Evolutionary conservation across 2,888 invertebrate species (phyloP).

Genomic region (Apotomis betuletana): DNA sequence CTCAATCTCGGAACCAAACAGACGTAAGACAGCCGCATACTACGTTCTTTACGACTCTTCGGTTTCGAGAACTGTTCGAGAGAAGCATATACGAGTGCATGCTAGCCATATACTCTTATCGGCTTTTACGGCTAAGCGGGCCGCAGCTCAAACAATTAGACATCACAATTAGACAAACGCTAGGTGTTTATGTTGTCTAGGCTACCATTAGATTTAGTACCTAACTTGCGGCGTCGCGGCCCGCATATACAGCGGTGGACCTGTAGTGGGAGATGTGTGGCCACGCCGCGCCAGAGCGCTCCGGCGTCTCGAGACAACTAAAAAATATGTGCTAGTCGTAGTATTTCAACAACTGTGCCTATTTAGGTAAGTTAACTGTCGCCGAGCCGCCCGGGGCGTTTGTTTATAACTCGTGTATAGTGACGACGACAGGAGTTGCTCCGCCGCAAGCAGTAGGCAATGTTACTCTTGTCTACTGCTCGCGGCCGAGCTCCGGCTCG

Average conservation of each 20-base stretch:
- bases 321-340: slow-evolving; percentile 37
- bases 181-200: slow-evolving; percentile 41
- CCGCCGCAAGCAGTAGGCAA: neutral
- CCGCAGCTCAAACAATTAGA: slow-evolving; percentile 21
- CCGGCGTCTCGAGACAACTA: slow-evolving; percentile 24
- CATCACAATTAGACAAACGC: slow-evolving; percentile 41
- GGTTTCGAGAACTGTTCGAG: neutral
- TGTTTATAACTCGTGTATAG: slow-evolving; percentile 75
- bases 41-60: neutral
- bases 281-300: slow-evolving; percentile 17
- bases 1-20: neutral
- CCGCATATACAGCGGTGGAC: slow-evolving; percentile 13
- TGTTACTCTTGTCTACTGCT: too few species aligned
- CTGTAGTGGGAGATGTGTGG: neutral
- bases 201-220: slow-evolving; percentile 38
- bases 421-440: slow-evolving; percentile 48
- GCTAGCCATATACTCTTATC: neutral
- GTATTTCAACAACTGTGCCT: slow-evolving; percentile 39
- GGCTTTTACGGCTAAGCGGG: neutral
- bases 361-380: slow-evolving; percentile 38
- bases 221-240: neutral
- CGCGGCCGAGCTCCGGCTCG: too few species aligned
- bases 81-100: neutral
- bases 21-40: neutral
- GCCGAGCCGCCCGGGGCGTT: slow-evolving; percentile 64